A percentile compares a stretch with the other conserved stretches of the same genome.
These are phyloP conservation scores for Idaea aversata DNA, from an alignment of 2,888 invertebrate genomes.

Conservation along the genomic window DNA sequence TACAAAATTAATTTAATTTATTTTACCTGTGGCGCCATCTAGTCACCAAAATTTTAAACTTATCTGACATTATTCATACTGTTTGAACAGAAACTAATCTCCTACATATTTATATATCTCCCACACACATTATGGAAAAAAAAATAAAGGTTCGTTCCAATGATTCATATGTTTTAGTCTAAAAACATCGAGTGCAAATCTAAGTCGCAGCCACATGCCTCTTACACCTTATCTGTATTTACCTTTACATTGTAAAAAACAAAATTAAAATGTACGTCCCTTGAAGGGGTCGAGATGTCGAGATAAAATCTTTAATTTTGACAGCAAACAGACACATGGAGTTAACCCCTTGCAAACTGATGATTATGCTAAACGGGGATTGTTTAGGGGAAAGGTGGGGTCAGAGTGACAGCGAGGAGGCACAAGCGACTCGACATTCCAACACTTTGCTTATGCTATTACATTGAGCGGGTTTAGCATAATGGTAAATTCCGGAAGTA, in stretches of 20 bases:
- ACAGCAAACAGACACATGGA: conserved; percentile 34
- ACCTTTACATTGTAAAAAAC: not conserved
- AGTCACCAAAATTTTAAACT: no score
- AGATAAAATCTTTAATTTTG: conserved; percentile 43
- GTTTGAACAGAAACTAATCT: no score
- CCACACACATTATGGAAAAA: no score
- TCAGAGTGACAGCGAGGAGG: not conserved
- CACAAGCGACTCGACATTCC: not conserved
- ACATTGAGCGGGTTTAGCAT: not conserved
- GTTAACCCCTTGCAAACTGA: conserved; percentile 35
- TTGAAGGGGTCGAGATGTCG: not conserved
- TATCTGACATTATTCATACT: no score
- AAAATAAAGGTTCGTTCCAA: no score
- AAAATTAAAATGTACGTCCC: not conserved
- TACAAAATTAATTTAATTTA: no score
- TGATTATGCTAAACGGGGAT: conserved; percentile 43
- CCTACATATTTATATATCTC: no score
- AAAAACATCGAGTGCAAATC: no score
- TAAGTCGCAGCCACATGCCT: not conserved
- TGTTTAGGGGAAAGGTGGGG: not conserved
- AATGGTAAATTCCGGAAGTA: no score
- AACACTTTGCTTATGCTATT: no score
- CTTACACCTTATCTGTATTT: not conserved
- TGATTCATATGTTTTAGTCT: no score
- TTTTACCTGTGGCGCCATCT: no score